A percentile compares a stretch with the other conserved stretches of the same genome.
phyloP scores from a whole-genome alignment of 2,113 vertebrate species.

The Phoenicopterus ruber region DNA sequence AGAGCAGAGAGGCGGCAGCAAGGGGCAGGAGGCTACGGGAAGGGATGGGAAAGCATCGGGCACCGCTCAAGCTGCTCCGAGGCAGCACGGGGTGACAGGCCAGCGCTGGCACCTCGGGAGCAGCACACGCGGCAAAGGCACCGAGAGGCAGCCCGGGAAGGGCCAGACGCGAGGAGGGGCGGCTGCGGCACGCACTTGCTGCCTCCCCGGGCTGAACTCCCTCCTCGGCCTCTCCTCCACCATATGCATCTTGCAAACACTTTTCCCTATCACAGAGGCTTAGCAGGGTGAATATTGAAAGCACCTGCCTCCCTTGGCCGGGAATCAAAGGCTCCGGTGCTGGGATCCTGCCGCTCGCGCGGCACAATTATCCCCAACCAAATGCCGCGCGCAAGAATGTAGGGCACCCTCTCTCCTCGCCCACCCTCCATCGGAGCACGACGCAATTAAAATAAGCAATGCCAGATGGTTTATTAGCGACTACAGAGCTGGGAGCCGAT shows the following conservation, averaged over 20 bases:
- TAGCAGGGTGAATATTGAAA: neutral
- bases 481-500: neutral
- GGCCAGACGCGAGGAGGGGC: accelerated
- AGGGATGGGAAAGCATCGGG: neutral
- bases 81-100: neutral
- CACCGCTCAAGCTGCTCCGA: accelerated
- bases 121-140: accelerated
- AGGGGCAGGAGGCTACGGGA: neutral
- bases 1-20: neutral
- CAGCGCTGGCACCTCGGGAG: accelerated
- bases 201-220: neutral
- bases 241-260: neutral
- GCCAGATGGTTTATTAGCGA: constrained; percentile 11
- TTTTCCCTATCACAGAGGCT: neutral
- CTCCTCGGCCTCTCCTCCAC: neutral
- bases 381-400: neutral
- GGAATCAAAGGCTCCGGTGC: neutral
- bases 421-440: neutral
- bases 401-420: neutral
- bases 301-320: neutral
- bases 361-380: neutral
- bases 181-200: neutral
- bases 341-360: neutral
- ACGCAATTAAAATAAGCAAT: neutral
- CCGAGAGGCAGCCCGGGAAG: accelerated